phyloP scores from a whole-genome alignment of 2,113 vertebrate species.

The Aegithalos caudatus region DNA sequence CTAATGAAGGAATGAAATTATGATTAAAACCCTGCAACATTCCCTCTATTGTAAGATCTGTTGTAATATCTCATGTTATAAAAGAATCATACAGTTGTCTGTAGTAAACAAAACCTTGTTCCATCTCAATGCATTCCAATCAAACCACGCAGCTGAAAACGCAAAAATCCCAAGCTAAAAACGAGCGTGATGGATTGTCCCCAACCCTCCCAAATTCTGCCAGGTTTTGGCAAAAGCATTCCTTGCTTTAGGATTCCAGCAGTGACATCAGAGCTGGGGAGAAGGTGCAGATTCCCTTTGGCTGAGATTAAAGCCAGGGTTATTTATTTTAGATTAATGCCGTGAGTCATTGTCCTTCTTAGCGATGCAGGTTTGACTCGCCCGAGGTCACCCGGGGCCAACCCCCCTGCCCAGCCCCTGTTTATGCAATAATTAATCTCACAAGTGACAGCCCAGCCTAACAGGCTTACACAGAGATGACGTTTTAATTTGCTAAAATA shows the following conservation, averaged over 20 bases:
- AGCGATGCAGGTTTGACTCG: neutral
- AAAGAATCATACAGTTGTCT: neutral
- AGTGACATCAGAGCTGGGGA: neutral
- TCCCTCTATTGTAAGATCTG: neutral
- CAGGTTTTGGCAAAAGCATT: neutral
- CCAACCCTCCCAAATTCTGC: neutral
- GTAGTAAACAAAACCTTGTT: neutral
- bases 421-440: neutral
- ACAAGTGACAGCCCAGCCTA: neutral
- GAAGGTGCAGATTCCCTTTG: neutral
- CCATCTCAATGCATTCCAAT: neutral
- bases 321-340: neutral
- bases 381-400: neutral
- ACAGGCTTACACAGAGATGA: neutral
- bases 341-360: neutral
- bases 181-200: rapidly evolving
- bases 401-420: neutral
- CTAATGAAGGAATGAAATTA: neutral
- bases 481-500: slow-evolving; percentile 34
- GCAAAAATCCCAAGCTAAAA: neutral
- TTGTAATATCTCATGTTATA: neutral
- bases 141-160: neutral
- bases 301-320: neutral
- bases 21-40: neutral
- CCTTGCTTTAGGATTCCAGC: neutral